These are phyloP conservation scores for Lutjanus argentimaculatus DNA, from an alignment of 2,797 vertebrate species.

Conservation along the genomic window DNA sequence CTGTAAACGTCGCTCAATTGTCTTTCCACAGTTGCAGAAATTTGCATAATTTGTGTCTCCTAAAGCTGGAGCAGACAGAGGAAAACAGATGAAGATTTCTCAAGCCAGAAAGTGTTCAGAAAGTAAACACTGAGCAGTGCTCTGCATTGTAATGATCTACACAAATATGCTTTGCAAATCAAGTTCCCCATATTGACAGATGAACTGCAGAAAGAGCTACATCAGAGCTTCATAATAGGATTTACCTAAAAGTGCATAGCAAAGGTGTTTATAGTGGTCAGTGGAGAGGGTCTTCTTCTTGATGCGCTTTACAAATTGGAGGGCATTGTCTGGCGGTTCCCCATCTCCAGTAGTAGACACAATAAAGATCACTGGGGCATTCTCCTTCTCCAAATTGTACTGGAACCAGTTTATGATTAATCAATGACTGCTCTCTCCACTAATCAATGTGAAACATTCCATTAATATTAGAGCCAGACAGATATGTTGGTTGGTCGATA, in stretches of 20 bases:
- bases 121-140: slow-evolving; percentile 20
- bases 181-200: background rate
- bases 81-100: slow-evolving; percentile 32
- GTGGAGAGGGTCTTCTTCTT: slow-evolving; percentile 84
- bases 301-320: slow-evolving; percentile 91
- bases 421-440: slow-evolving; percentile 8
- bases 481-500: too few relatives aligned
- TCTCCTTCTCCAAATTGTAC: slow-evolving; percentile 93
- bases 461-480: background rate
- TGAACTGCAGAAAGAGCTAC: background rate
- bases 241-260: slow-evolving; percentile 94
- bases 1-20: slow-evolving; percentile 90
- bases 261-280: slow-evolving; percentile 89
- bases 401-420: slow-evolving; percentile 69
- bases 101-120: slow-evolving; percentile 22
- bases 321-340: slow-evolving; percentile 93
- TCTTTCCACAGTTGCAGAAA: slow-evolving; percentile 98
- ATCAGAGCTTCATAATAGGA: background rate
- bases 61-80: slow-evolving; percentile 85
- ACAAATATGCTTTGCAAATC: slow-evolving; percentile 30
- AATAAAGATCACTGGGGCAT: slow-evolving; percentile 91
- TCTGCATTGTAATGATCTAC: slow-evolving; percentile 11
- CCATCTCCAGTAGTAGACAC: slow-evolving; percentile 96
- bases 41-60: slow-evolving; percentile 96
- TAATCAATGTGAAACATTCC: background rate